Evolutionary conservation across 2,113 vertebrate genomes (phyloP).

Genomic region (Cynopterus brachyotis): DNA sequence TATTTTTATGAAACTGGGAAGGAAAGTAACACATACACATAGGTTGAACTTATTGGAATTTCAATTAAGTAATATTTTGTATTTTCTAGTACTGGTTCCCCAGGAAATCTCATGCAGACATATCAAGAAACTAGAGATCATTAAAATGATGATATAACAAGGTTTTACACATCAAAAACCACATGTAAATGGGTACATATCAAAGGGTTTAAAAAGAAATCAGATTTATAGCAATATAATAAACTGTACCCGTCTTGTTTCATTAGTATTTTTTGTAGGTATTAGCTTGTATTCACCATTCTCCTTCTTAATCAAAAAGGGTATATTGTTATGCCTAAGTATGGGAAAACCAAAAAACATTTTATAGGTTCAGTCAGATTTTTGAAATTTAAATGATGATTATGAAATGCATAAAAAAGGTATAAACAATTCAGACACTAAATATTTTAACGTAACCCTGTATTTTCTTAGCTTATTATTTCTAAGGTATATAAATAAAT

Average conservation of each 20-base stretch:
- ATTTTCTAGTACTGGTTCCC: not conserved
- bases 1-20: not conserved
- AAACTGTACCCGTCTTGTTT: not conserved
- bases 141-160: not conserved
- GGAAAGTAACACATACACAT: not conserved
- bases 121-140: not conserved
- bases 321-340: not conserved
- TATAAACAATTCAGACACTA: not conserved
- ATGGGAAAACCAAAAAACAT: not conserved
- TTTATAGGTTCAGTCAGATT: conserved; percentile 5
- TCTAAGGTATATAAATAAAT: not conserved
- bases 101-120: not conserved
- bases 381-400: conserved; percentile 34
- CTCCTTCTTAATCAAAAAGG: not conserved
- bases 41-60: not conserved
- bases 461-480: conserved; percentile 2
- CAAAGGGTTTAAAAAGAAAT: not conserved
- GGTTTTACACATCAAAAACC: not conserved
- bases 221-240: not conserved
- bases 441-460: not conserved
- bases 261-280: not conserved
- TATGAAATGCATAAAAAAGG: conserved; percentile 27
- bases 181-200: not conserved
- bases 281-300: not conserved
- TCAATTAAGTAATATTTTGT: not conserved